Conservation (phyloP, 2,113 vertebrate species). For the Polyodon spathula region DNA sequence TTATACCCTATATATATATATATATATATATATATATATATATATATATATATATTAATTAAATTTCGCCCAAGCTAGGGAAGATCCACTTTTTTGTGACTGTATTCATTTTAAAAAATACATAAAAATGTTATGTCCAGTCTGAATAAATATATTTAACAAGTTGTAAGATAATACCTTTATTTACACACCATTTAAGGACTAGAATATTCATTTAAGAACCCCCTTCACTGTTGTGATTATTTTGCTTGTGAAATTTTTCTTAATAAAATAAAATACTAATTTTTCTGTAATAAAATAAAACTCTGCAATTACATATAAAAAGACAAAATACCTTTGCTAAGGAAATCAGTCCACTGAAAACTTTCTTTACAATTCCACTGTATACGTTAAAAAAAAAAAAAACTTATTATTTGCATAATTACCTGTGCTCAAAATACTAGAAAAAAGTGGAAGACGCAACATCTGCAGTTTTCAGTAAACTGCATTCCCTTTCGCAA, state of each 20-base stretch:
- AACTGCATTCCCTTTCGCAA: conserved; percentile 86
- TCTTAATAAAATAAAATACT: too few relatives aligned
- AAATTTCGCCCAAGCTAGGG: conserved; percentile 48
- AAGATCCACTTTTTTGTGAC: conserved; percentile 52
- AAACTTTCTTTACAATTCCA: conserved; percentile 80
- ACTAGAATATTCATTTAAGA: too few relatives aligned
- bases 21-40: too few relatives aligned
- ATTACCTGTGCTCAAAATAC: conserved; percentile 78
- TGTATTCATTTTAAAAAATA: conserved; percentile 85
- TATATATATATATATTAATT: too few relatives aligned
- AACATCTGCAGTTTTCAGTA: conserved; percentile 81
- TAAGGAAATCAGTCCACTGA: conserved; percentile 89
- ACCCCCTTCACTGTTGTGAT: conserved; percentile 78
- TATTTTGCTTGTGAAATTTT: conserved; percentile 67
- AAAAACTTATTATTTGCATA: conserved; percentile 75
- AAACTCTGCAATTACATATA: conserved; percentile 95
- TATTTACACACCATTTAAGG: conserved; percentile 87
- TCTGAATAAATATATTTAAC: conserved; percentile 97
- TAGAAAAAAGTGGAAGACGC: conserved; percentile 84
- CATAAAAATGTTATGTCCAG: conserved; percentile 72
- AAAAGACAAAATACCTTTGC: conserved; percentile 91
- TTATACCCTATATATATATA: too few relatives aligned
- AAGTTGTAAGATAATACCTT: conserved; percentile 83
- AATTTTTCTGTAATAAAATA: conserved; percentile 98
- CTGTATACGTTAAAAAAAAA: conserved; percentile 85